These are phyloP conservation scores for Chrysotoxum bicinctum DNA, from an alignment of 2,888 invertebrate species.

Conservation along the genomic window DNA sequence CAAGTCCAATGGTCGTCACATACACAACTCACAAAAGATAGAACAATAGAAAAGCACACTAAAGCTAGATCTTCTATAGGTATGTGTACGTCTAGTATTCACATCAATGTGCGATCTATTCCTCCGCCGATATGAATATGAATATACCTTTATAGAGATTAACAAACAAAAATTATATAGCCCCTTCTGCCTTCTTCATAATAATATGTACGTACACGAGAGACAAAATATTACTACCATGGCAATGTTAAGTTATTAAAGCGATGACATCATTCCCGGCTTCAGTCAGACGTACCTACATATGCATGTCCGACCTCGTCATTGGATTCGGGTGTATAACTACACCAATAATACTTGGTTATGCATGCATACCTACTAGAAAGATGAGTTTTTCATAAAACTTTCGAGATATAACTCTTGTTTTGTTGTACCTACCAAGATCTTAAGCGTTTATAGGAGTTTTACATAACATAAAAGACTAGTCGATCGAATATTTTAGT, in stretches of 20 bases:
- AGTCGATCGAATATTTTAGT: not conserved
- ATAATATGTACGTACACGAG: constrained; percentile 24
- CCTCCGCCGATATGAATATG: constrained; percentile 26
- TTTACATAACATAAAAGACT: not conserved
- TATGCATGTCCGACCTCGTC: not conserved
- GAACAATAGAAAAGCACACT: constrained; percentile 17
- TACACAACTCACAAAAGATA: too few species aligned
- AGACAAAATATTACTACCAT: constrained; percentile 49
- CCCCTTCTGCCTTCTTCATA: not conserved
- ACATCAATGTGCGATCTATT: constrained; percentile 44
- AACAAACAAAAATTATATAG: constrained; percentile 55
- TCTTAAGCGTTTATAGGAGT: not conserved
- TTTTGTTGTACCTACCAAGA: not conserved
- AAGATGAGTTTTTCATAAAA: not conserved
- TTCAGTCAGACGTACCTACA: constrained; percentile 21
- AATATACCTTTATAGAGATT: constrained; percentile 38
- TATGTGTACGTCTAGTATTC: constrained; percentile 46
- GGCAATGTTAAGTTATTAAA: constrained; percentile 46
- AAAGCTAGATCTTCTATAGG: not conserved
- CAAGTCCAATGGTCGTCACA: constrained; percentile 14
- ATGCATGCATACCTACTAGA: constrained; percentile 1
- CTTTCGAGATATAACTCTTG: not conserved
- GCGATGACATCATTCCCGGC: constrained; percentile 72
- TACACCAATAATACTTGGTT: not conserved
- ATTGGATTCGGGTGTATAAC: not conserved